Evolutionary conservation across 2,888 invertebrate genomes (phyloP).

Genomic region (Gymnocheta viridis): DNA sequence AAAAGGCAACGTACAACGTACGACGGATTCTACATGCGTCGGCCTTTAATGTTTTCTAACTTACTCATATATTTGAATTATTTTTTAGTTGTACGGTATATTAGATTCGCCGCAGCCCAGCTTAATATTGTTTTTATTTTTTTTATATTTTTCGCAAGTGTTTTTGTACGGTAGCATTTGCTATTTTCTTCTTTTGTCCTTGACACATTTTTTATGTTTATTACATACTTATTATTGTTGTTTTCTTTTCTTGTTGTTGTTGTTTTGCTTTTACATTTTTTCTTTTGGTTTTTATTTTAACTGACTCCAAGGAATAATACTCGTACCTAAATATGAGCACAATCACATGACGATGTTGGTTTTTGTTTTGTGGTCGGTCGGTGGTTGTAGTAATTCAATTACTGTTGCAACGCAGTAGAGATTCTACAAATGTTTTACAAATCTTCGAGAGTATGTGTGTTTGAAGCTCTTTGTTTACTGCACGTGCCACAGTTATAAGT

Average conservation of each 20-base stretch:
- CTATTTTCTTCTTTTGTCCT: constrained; percentile 4
- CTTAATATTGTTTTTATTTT: neutral
- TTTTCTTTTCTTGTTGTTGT: no score
- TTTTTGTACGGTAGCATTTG: neutral
- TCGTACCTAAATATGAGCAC: neutral
- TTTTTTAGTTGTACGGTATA: no score
- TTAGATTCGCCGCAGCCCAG: neutral
- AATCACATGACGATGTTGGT: neutral
- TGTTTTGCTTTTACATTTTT: neutral
- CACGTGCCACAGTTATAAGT: neutral
- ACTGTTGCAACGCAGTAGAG: neutral
- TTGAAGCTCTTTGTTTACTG: neutral
- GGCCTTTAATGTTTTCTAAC: no score
- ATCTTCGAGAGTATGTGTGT: neutral
- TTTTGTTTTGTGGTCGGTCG: neutral
- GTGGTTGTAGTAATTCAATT: neutral
- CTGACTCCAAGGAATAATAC: constrained; percentile 2
- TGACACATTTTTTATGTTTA: constrained; percentile 28
- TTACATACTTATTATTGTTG: neutral
- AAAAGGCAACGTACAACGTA: no score
- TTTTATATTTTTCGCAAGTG: neutral
- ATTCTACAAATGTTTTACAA: neutral
- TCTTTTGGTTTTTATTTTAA: neutral
- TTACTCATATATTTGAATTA: no score
- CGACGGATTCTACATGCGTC: no score